Evolutionary conservation across 2,797 vertebrate species (phyloP), one percentile per base, ranked within the genome.

Genomic region (Betta splendens): DNA sequence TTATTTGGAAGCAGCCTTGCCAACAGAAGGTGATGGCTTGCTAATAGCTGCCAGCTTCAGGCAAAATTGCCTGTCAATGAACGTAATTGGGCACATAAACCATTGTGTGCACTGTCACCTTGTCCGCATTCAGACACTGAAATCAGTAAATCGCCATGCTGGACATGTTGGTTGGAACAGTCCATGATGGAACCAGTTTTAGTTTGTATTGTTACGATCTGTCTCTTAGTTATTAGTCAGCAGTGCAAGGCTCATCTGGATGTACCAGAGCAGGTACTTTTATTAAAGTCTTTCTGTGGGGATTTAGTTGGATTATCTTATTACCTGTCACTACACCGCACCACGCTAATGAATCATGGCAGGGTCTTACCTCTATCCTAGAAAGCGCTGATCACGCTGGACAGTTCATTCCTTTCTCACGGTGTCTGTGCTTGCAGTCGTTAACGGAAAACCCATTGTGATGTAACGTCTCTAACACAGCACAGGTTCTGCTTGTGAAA

Each of bases 31-130:
- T 80, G 85, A 89, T 75, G 76, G 72, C 72, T 76, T 32, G 64
- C 67, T 89, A 89, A 89, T 85, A 83, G 83, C 81, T 80, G 77
- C 79, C 80, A 79, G 72, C 66, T 70, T 64, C 50, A 10, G 66
- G 79, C 67, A 80, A 84, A 87, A 86, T 87, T 86, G 76, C 79
- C 80, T 85, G 85, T 87, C 85, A 84, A 79, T 87, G 80, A 81
- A 74, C 46, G 75, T 89, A 87, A 87, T 88, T 87, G 81, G 77
- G 58, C 75, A 79, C 78, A 76, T 75, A 77, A 75, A 64, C 79
- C 61, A 58, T 79, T 80, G 82, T 80, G 64, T 73, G 59, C 62
- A 64, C 58, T 85, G 83, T 80, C 80, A 80, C 60, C 81, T 63
- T 7, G 15, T 79, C 48, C 49, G 58, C 69, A 66, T 62, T 51